These are phyloP conservation scores for Periplaneta americana DNA, from an alignment of 1,140 invertebrate species.

Conservation along the genomic window DNA sequence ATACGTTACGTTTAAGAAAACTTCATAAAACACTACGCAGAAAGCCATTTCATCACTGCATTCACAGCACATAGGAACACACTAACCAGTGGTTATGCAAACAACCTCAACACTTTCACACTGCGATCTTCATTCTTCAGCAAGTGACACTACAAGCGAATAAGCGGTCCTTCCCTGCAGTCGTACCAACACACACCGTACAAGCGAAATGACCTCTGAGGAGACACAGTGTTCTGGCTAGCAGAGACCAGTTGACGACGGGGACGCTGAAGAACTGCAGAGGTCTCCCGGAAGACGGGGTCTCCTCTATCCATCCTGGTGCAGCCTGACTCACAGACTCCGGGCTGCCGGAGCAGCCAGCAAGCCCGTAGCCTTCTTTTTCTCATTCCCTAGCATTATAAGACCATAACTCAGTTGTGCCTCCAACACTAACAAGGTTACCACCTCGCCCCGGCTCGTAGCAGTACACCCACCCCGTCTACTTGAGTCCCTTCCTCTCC, in stretches of 20 bases:
- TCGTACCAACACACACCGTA: not conserved
- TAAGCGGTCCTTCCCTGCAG: not conserved
- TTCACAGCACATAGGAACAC: not conserved
- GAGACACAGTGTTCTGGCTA: not conserved
- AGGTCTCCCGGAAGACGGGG: not conserved
- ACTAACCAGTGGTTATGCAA: not conserved
- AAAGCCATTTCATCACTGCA: not conserved
- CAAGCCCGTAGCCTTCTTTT: constrained; percentile 29
- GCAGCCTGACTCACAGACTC: not conserved
- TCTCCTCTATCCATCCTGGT: not conserved
- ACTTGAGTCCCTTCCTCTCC: constrained; percentile 38
- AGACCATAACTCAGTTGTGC: constrained; percentile 39
- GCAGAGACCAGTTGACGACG: not conserved
- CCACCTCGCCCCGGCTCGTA: not conserved
- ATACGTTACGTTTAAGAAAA: too few relatives aligned
- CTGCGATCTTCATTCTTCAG: too few relatives aligned
- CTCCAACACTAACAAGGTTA: constrained; percentile 35
- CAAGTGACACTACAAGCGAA: too few relatives aligned
- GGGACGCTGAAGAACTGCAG: not conserved
- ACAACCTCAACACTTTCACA: not conserved
- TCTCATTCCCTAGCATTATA: constrained; percentile 37
- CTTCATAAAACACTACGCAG: not conserved
- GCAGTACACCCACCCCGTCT: not conserved
- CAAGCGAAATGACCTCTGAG: not conserved
- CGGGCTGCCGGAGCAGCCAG: not conserved